Conservation (phyloP, 1,140 invertebrate genomes). For the Teleogryllus occipitalis region DNA sequence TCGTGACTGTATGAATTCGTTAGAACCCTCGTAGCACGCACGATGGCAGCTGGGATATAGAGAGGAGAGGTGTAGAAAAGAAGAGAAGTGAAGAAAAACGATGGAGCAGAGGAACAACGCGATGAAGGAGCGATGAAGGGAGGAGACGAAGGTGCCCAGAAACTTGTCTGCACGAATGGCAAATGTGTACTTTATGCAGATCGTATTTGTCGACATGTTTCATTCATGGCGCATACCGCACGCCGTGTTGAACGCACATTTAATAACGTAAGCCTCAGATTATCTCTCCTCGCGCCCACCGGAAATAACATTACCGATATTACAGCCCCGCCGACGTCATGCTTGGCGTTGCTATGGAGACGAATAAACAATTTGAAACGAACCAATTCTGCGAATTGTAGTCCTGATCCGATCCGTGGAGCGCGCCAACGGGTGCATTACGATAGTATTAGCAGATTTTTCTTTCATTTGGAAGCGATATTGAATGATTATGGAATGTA, state of each 20-base stretch:
- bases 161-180: too few species aligned
- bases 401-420: not conserved
- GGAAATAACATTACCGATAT: slow-evolving; percentile 5
- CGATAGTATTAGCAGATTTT: not conserved
- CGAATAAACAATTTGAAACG: not conserved
- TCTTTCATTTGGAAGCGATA: not conserved
- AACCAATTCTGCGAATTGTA: not conserved
- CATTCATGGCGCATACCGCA: not conserved
- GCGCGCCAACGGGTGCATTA: not conserved
- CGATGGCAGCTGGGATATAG: too few species aligned
- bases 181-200: not conserved
- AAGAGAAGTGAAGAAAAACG: too few species aligned
- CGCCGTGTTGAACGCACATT: not conserved
- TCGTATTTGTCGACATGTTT: not conserved
- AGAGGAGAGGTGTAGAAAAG: too few species aligned
- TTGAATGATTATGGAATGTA: not conserved
- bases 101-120: too few species aligned
- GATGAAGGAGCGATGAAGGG: too few species aligned
- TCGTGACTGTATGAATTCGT: too few species aligned
- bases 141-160: too few species aligned
- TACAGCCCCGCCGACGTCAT: not conserved
- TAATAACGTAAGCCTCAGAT: not conserved
- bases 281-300: slow-evolving; percentile 2
- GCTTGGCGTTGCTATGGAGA: not conserved
- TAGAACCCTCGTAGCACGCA: too few species aligned